A percentile compares a stretch with the other conserved stretches of the same genome.
These are phyloP conservation scores for Himantopus leucocephalus DNA, from an alignment of 2,113 vertebrate genomes.

Conservation along the genomic window DNA sequence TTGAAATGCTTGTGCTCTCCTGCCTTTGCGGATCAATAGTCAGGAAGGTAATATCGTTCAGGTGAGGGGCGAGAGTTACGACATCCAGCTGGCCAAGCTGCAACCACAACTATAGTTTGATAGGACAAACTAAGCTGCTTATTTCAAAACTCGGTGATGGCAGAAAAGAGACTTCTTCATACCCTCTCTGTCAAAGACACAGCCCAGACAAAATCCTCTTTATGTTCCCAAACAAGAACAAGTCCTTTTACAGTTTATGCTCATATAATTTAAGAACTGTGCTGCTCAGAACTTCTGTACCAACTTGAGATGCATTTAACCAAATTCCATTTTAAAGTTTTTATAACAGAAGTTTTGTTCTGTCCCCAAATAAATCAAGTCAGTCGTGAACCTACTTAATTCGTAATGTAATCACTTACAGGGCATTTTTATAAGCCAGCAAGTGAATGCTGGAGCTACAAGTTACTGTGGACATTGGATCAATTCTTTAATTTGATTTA, in stretches of 20 bases:
- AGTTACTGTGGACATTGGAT: background rate
- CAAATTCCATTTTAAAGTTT: background rate
- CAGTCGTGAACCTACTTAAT: background rate
- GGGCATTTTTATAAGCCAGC: background rate
- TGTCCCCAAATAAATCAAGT: background rate
- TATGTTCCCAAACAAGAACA: conserved; percentile 3
- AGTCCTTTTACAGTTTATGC: background rate
- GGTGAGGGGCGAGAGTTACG: background rate
- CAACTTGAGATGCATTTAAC: background rate
- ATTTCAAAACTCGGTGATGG: conserved; percentile 14
- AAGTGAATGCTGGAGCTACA: background rate
- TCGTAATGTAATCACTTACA: background rate
- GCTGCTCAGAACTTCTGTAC: background rate
- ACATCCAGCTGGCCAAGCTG: background rate
- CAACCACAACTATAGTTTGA: background rate
- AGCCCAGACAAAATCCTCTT: conserved; percentile 12
- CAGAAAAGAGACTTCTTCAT: background rate
- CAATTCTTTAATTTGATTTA: conserved; percentile 28
- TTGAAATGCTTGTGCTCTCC: background rate
- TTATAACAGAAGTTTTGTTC: background rate
- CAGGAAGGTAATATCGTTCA: background rate
- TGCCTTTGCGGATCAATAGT: conserved; percentile 2
- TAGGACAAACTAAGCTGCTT: background rate
- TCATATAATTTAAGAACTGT: background rate
- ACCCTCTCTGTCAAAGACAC: background rate